Conservation (phyloP, 2,888 invertebrate species). For the Carabus problematicus region DNA sequence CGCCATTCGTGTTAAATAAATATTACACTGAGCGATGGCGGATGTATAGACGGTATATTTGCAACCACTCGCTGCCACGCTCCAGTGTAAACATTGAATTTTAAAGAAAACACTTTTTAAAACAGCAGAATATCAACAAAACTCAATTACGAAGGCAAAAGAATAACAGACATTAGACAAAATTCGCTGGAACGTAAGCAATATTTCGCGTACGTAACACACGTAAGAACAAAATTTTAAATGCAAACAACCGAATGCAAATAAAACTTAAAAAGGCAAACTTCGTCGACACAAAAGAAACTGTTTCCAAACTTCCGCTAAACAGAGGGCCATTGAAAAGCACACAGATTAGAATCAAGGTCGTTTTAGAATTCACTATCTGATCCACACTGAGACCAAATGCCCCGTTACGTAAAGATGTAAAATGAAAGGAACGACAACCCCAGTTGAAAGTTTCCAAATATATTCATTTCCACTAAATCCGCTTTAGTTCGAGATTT, state of each 20-base stretch:
- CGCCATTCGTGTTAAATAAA: too few species aligned
- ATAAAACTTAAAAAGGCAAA: conserved; percentile 22
- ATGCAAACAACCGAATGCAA: conserved; percentile 37
- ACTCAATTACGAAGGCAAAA: conserved; percentile 38
- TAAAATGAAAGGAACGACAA: conserved; percentile 1
- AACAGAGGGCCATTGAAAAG: neutral
- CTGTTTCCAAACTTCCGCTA: too few species aligned
- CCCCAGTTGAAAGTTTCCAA: neutral
- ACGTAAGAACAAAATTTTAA: conserved; percentile 28
- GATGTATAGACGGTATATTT: too few species aligned
- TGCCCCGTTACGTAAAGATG: conserved; percentile 9
- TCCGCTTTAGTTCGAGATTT: too few species aligned
- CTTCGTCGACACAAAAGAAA: neutral
- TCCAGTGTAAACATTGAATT: neutral
- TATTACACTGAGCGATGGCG: too few species aligned
- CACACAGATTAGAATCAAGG: conserved; percentile 13
- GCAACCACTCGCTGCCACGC: too few species aligned
- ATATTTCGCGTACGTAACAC: conserved; percentile 38
- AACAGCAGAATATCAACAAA: conserved; percentile 32
- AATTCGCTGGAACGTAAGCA: conserved; percentile 25
- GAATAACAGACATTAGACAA: conserved; percentile 28
- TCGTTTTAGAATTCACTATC: neutral
- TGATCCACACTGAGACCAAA: neutral
- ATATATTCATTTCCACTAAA: too few species aligned
- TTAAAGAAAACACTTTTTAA: conserved; percentile 8